These are phyloP conservation scores for Drosophila subobscura DNA, from an alignment of 1,140 invertebrate species.

Conservation along the genomic window DNA sequence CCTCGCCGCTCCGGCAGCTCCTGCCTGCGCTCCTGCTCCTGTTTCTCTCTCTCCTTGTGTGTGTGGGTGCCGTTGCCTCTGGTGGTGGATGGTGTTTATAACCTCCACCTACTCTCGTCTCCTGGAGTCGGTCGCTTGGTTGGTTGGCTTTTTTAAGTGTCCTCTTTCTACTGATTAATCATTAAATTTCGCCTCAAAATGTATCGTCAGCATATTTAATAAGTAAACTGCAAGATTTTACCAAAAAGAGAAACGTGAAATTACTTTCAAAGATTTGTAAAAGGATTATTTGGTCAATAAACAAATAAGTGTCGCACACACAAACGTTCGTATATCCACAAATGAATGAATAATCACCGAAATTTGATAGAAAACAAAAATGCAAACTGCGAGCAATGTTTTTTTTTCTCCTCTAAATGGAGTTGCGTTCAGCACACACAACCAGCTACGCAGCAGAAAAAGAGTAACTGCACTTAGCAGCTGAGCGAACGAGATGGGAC, in stretches of 20 bases:
- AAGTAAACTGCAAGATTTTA: slow-evolving; percentile 46
- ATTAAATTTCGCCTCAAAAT: slow-evolving; percentile 45
- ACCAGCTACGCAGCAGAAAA: too few species aligned
- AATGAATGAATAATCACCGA: too few species aligned
- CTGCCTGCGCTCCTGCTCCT: not conserved
- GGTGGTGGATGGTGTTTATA: not conserved
- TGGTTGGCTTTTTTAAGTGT: not conserved
- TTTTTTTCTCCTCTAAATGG: too few species aligned
- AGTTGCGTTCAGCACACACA: too few species aligned
- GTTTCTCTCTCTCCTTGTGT: not conserved
- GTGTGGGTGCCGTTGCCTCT: not conserved
- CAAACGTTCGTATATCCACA: too few species aligned
- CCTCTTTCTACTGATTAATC: slow-evolving; percentile 30
- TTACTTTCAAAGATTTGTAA: not conserved
- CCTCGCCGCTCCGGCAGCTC: slow-evolving; percentile 40
- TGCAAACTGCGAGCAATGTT: too few species aligned
- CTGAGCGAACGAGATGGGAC: too few species aligned
- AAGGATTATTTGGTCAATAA: too few species aligned
- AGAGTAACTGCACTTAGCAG: too few species aligned
- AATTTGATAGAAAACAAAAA: too few species aligned
- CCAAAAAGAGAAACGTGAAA: not conserved
- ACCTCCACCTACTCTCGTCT: too few species aligned
- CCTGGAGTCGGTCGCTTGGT: not conserved
- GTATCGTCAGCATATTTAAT: slow-evolving; percentile 51
- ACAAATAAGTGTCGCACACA: too few species aligned